Evolutionary conservation across 1,140 invertebrate species (phyloP).

Genomic region (Pseudomyrmex flavicornis): DNA sequence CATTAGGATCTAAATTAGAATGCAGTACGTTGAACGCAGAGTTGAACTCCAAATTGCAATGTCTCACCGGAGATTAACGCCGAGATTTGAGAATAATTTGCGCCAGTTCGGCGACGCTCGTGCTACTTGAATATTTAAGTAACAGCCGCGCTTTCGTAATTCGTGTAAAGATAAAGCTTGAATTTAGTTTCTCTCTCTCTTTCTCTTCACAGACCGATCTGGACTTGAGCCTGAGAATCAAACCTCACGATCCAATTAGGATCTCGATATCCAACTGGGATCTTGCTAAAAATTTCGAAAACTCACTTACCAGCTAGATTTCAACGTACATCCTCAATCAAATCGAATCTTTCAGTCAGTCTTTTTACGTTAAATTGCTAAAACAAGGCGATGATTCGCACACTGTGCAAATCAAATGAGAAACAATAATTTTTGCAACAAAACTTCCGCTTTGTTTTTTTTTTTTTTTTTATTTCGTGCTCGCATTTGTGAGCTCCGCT

Average conservation of each 20-base stretch:
- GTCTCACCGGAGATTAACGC: neutral
- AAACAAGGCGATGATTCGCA: neutral
- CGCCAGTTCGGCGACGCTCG: neutral
- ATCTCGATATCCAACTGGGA: neutral
- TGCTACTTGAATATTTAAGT: conserved; percentile 29
- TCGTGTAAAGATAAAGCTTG: neutral
- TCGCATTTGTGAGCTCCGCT: conserved; percentile 16
- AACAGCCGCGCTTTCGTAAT: neutral
- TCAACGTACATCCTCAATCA: neutral
- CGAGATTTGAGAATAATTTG: neutral
- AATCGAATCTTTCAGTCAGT: neutral
- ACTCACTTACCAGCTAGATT: neutral
- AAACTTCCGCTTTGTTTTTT: neutral
- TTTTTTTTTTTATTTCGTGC: neutral
- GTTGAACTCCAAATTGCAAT: conserved; percentile 6
- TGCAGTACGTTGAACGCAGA: no score
- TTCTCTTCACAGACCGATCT: neutral
- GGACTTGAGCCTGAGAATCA: neutral
- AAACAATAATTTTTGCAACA: neutral
- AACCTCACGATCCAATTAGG: neutral
- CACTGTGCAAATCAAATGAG: neutral
- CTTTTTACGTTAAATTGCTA: neutral
- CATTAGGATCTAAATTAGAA: conserved; percentile 1
- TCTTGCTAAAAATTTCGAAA: conserved; percentile 12
- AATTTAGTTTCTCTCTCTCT: neutral